Conservation (phyloP, 1,140 invertebrate species). For the Drosophila parabipectinata region DNA sequence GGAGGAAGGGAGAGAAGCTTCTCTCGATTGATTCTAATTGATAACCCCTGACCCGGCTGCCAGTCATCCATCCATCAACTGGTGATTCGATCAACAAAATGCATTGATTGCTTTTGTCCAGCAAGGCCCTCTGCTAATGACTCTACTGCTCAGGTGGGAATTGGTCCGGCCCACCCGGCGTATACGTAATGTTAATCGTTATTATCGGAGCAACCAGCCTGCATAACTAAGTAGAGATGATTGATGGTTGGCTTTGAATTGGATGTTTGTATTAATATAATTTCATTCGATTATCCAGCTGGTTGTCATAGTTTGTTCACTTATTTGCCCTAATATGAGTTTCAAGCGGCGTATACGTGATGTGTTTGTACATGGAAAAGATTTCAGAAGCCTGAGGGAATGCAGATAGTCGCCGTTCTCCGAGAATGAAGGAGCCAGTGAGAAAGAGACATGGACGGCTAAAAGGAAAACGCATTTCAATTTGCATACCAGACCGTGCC, state of each 20-base stretch:
- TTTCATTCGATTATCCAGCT: conserved; percentile 4
- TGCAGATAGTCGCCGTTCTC: background rate
- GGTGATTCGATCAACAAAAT: conserved; percentile 48
- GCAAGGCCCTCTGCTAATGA: conserved; percentile 43
- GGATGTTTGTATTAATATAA: background rate
- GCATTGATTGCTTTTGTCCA: conserved; percentile 58
- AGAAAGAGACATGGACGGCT: background rate
- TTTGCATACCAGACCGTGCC: conserved; percentile 64
- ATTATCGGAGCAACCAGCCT: conserved; percentile 2
- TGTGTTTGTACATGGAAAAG: conserved; percentile 3
- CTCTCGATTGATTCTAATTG: conserved; percentile 68
- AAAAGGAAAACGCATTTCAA: conserved; percentile 66
- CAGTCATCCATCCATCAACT: conserved; percentile 54
- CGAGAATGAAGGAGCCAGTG: background rate
- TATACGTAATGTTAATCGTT: conserved; percentile 49
- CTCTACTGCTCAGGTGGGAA: conserved; percentile 46
- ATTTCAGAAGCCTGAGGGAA: background rate
- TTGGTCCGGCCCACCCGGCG: conserved; percentile 18
- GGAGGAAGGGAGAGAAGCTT: background rate
- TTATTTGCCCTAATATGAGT: background rate
- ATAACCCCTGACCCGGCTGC: conserved; percentile 41
- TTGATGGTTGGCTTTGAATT: conserved; percentile 14
- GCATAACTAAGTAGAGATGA: conserved; percentile 34
- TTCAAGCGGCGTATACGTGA: conserved; percentile 11
- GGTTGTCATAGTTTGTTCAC: background rate